Conservation (phyloP, 2,888 invertebrate species). For the Melanotus villosus region DNA sequence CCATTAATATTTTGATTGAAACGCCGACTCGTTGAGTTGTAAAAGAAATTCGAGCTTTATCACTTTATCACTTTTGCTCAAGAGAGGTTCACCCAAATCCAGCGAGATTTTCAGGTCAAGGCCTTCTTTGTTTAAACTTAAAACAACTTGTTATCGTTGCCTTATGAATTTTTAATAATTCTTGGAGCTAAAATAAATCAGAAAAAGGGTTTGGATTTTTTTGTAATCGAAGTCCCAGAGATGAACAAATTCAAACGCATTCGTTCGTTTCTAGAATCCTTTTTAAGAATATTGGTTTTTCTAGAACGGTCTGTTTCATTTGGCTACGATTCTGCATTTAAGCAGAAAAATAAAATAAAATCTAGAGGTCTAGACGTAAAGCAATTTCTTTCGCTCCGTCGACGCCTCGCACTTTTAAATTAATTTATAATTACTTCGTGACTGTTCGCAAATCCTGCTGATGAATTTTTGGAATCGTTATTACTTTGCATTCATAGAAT, state of each 20-base stretch:
- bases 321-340: slow-evolving; percentile 1
- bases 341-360: slow-evolving; percentile 10
- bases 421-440: slow-evolving; percentile 19
- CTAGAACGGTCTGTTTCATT: neutral
- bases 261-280: neutral
- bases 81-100: too few species aligned
- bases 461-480: slow-evolving; percentile 4
- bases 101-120: too few species aligned
- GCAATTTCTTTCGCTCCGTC: slow-evolving; percentile 16
- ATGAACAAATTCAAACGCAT: neutral
- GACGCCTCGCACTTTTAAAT: slow-evolving; percentile 10
- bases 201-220: too few species aligned
- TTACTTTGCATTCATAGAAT: too few species aligned
- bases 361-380: neutral
- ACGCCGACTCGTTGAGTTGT: slow-evolving; percentile 6
- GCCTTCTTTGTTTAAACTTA: too few species aligned
- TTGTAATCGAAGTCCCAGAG: too few species aligned
- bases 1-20: slow-evolving; percentile 15
- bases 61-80: neutral
- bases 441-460: slow-evolving; percentile 4
- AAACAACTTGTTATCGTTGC: too few species aligned
- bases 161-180: too few species aligned
- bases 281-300: neutral
- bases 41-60: slow-evolving; percentile 8
- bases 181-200: too few species aligned